These are phyloP conservation scores for Anseranas semipalmata DNA, from an alignment of 2,113 vertebrate species.

Conservation along the genomic window DNA sequence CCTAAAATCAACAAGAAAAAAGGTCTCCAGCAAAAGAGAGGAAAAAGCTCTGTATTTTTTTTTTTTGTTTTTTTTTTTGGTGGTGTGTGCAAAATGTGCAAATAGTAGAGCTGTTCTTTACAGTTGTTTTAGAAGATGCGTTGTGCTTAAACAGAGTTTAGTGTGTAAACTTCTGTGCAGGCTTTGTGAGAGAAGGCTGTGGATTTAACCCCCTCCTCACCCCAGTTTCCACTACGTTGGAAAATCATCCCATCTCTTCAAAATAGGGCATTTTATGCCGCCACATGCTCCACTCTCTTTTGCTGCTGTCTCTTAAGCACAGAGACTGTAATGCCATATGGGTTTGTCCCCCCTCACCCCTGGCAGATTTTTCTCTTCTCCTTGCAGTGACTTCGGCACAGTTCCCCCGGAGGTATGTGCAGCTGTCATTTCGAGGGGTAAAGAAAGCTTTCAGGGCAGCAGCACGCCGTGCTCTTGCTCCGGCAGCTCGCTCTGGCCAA, in stretches of 20 bases:
- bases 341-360: not conserved
- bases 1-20: not conserved
- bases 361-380: not conserved
- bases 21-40: not conserved
- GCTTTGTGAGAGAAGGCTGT: not conserved
- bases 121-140: not conserved
- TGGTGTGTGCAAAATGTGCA: not conserved
- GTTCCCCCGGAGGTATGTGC: not conserved
- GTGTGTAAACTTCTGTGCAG: not conserved
- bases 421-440: not conserved
- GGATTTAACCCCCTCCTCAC: not conserved
- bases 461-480: fast-evolving
- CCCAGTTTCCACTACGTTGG: not conserved
- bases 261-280: not conserved
- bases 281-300: not conserved
- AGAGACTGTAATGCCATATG: not conserved
- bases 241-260: not conserved
- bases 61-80: not conserved
- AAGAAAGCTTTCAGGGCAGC: not conserved
- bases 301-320: not conserved
- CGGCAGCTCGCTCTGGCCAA: not conserved
- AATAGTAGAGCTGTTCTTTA: not conserved
- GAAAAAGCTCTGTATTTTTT: not conserved
- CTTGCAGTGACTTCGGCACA: not conserved
- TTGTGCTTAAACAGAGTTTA: not conserved